These are phyloP conservation scores for Carassius auratus DNA, from an alignment of 2,113 vertebrate genomes.

Conservation along the genomic window DNA sequence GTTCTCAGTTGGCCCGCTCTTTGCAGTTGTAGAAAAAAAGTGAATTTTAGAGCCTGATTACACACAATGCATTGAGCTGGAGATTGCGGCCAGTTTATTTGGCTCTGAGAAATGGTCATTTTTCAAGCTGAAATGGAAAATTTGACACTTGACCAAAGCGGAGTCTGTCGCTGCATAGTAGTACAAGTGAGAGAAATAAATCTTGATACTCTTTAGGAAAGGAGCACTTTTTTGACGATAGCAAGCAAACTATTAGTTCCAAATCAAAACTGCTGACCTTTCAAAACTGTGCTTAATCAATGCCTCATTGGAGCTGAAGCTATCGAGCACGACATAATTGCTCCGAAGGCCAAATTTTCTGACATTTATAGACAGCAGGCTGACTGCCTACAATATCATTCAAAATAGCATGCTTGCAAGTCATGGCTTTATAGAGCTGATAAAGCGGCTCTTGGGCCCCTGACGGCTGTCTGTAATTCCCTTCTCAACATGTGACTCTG, in stretches of 20 bases:
- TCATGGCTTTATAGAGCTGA: conserved; percentile 12
- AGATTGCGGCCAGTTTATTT: neutral
- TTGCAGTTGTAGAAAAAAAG: neutral
- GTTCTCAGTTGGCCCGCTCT: neutral
- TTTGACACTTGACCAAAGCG: neutral
- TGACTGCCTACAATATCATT: conserved; percentile 21
- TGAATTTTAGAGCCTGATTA: neutral
- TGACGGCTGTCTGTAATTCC: conserved; percentile 40
- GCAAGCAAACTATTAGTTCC: conserved; percentile 13
- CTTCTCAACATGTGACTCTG: conserved; percentile 55
- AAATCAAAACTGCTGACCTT: conserved; percentile 27
- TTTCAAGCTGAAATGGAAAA: neutral
- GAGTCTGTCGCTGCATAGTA: neutral
- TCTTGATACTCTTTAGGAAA: neutral
- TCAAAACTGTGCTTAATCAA: conserved; percentile 15
- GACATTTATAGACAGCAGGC: conserved; percentile 23
- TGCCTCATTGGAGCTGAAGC: conserved; percentile 20
- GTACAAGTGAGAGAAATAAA: neutral
- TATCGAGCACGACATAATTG: conserved; percentile 19
- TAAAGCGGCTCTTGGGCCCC: conserved; percentile 9
- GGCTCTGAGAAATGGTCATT: neutral
- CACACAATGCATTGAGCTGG: neutral
- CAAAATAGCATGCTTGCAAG: neutral
- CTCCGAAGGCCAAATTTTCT: conserved; percentile 31
- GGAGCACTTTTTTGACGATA: neutral